Evolutionary conservation across 2,113 vertebrate genomes (phyloP).

Genomic region (Gambusia affinis): DNA sequence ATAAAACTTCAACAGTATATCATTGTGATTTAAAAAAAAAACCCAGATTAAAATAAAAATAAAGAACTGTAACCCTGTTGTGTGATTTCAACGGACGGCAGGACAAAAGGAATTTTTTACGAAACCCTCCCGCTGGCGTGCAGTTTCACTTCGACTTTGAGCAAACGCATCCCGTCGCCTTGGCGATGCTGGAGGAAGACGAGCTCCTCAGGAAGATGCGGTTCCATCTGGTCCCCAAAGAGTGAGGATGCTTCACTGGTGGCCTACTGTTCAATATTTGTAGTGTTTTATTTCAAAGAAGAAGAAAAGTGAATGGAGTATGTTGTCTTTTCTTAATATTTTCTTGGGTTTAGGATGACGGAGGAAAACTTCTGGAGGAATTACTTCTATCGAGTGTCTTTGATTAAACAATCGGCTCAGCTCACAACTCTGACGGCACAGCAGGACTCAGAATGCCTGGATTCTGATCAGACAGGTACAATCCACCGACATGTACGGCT

Average conservation of each 20-base stretch:
- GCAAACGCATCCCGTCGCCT: constrained; percentile 89
- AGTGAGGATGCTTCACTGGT: constrained; percentile 80
- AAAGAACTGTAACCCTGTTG: not conserved
- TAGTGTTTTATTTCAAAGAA: not conserved
- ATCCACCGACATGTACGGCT: not conserved
- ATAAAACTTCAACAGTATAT: not conserved
- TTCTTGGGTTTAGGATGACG: constrained; percentile 47
- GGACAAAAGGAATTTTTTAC: constrained; percentile 93
- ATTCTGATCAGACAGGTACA: constrained; percentile 28
- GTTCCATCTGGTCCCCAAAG: constrained; percentile 93
- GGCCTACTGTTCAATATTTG: constrained; percentile 3
- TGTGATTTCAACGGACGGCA: constrained; percentile 49
- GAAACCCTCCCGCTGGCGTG: constrained; percentile 91
- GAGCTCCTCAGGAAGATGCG: constrained; percentile 93
- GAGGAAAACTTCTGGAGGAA: constrained; percentile 69
- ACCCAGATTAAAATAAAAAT: not conserved
- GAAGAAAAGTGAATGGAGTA: not conserved
- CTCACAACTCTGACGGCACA: constrained; percentile 54
- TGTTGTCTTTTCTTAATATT: not conserved
- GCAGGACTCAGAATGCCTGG: constrained; percentile 25
- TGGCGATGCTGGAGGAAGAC: constrained; percentile 95
- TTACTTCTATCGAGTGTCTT: constrained; percentile 63
- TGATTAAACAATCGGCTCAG: constrained; percentile 67
- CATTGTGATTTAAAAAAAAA: too few relatives aligned
- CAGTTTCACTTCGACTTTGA: constrained; percentile 94